A percentile compares a stretch with the other conserved stretches of the same genome.
Evolutionary conservation across 2,888 invertebrate genomes (phyloP).

Genomic region (Rhagophthalmus giganteus): DNA sequence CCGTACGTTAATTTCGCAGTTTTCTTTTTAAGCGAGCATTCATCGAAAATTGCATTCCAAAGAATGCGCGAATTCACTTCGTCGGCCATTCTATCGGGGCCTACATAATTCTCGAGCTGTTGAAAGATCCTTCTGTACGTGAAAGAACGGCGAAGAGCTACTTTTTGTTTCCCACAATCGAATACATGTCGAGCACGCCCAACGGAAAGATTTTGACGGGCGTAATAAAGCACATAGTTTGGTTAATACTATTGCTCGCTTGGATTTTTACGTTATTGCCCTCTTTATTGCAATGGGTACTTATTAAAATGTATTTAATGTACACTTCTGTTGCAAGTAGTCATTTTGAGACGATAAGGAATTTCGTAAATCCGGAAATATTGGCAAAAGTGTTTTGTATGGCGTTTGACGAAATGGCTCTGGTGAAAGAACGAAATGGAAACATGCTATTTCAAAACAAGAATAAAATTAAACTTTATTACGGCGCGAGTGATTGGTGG

Average conservation of each 20-base stretch:
- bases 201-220: constrained; percentile 71
- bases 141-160: constrained; percentile 63
- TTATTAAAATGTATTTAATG: constrained; percentile 63
- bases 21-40: constrained; percentile 59
- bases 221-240: constrained; percentile 57
- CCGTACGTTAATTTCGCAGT: not conserved
- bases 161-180: constrained; percentile 83
- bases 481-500: constrained; percentile 82
- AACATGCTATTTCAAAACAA: constrained; percentile 62
- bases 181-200: constrained; percentile 73
- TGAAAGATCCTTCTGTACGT: constrained; percentile 62
- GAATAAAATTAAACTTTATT: constrained; percentile 76
- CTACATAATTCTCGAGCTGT: constrained; percentile 75
- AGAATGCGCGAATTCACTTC: constrained; percentile 70
- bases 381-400: constrained; percentile 69
- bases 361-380: constrained; percentile 63
- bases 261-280: constrained; percentile 61
- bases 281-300: constrained; percentile 53
- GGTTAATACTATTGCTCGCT: constrained; percentile 53
- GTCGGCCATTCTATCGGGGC: constrained; percentile 90
- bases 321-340: constrained; percentile 58
- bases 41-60: constrained; percentile 71
- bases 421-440: constrained; percentile 68
- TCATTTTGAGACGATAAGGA: constrained; percentile 58
- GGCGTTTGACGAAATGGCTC: constrained; percentile 80